These are phyloP conservation scores for Actenoides hombroni DNA, from an alignment of 2,113 vertebrate species.

Conservation along the genomic window DNA sequence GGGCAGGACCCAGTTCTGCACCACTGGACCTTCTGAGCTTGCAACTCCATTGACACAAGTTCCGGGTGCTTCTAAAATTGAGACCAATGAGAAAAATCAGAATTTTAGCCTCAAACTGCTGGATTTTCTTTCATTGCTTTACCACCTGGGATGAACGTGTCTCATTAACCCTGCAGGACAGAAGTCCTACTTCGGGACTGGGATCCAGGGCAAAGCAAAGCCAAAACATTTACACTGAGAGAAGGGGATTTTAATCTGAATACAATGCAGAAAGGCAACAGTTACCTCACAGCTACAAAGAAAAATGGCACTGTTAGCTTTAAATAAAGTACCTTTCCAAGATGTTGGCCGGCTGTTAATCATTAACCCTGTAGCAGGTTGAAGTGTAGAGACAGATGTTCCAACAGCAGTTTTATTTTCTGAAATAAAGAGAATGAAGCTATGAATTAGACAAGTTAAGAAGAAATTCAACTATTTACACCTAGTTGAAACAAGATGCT, in stretches of 20 bases:
- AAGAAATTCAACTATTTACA: slow-evolving; percentile 62
- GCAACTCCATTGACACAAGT: background rate
- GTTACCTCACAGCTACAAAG: background rate
- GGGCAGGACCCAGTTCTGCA: background rate
- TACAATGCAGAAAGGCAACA: background rate
- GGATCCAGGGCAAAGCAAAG: background rate
- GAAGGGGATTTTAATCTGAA: background rate
- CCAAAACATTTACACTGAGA: background rate
- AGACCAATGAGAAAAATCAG: background rate
- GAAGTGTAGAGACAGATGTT: slow-evolving; percentile 65
- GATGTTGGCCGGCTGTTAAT: slow-evolving; percentile 53
- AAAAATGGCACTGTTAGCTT: background rate
- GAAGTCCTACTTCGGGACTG: background rate
- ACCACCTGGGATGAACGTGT: accelerated
- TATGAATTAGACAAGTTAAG: slow-evolving; percentile 59
- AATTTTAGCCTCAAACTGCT: background rate
- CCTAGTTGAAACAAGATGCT: slow-evolving; percentile 50
- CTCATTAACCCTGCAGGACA: background rate
- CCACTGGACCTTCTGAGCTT: background rate
- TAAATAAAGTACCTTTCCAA: slow-evolving; percentile 15
- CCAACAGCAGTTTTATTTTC: slow-evolving; percentile 38
- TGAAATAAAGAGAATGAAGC: slow-evolving; percentile 47
- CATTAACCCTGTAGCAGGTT: slow-evolving; percentile 64
- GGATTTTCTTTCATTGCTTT: background rate
- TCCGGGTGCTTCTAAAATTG: background rate